A percentile compares a stretch with the other conserved stretches of the same genome.
Evolutionary conservation across 2,113 vertebrate species (phyloP).

Genomic region (Chionodraco myersi): DNA sequence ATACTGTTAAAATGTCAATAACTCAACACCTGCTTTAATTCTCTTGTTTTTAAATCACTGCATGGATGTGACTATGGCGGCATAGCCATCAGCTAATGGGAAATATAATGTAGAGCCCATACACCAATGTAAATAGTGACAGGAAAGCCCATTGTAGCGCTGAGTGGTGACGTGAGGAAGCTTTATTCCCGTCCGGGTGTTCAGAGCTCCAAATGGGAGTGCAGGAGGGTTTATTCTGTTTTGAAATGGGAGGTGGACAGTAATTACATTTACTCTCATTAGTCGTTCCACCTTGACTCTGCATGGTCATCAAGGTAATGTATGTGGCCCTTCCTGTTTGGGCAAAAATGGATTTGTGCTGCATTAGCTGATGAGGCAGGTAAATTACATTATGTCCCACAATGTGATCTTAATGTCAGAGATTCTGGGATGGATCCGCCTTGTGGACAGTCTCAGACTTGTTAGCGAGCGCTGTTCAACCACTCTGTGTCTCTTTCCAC

Average conservation of each 20-base stretch:
- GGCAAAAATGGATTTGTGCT: slow-evolving; percentile 85
- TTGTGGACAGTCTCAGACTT: slow-evolving; percentile 55
- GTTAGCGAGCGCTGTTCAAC: slow-evolving; percentile 35
- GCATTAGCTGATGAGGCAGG: slow-evolving; percentile 87
- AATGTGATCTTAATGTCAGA: slow-evolving; percentile 85
- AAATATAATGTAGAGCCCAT: slow-evolving; percentile 53
- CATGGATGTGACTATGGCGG: slow-evolving; percentile 37
- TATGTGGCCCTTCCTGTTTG: slow-evolving; percentile 83
- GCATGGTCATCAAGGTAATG: slow-evolving; percentile 83
- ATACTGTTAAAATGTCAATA: slow-evolving; percentile 63
- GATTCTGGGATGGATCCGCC: slow-evolving; percentile 72
- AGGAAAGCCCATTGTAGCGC: slow-evolving; percentile 58
- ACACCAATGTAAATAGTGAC: slow-evolving; percentile 54
- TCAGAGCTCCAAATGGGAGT: slow-evolving; percentile 48
- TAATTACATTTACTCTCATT: slow-evolving; percentile 86
- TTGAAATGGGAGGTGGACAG: slow-evolving; percentile 77
- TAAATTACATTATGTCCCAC: slow-evolving; percentile 84
- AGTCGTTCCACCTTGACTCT: slow-evolving; percentile 78
- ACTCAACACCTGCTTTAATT: slow-evolving; percentile 55
- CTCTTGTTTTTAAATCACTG: slow-evolving; percentile 42
- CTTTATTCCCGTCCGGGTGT: slow-evolving; percentile 54
- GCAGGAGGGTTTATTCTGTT: slow-evolving; percentile 75
- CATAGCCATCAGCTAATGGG: slow-evolving; percentile 72
- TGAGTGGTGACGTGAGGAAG: slow-evolving; percentile 46
- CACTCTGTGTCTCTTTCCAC: slow-evolving; percentile 23